phyloP scores from a whole-genome alignment of 2,888 invertebrate genomes.

The Temnothorax rugatulus region DNA sequence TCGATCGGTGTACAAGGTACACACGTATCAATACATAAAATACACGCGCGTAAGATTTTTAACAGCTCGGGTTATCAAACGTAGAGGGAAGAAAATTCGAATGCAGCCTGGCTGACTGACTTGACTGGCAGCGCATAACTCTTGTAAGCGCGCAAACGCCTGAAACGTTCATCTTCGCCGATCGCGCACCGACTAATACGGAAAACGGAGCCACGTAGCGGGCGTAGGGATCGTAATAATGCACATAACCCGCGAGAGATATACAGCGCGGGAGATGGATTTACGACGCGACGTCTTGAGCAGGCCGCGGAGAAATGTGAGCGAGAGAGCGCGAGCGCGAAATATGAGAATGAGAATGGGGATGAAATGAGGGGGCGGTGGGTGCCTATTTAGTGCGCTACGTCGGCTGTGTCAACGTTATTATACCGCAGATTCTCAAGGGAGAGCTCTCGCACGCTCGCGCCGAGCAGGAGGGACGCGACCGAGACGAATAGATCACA shows the following conservation, averaged over 20 bases:
- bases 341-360: slow-evolving; percentile 64
- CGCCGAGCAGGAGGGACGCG: slow-evolving; percentile 53
- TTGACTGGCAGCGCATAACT: slow-evolving; percentile 23
- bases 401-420: slow-evolving; percentile 83
- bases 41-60: background rate
- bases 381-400: slow-evolving; percentile 79
- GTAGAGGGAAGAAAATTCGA: slow-evolving; percentile 3
- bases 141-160: slow-evolving; percentile 9
- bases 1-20: background rate
- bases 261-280: slow-evolving; percentile 61
- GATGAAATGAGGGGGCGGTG: slow-evolving; percentile 67
- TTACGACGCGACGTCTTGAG: slow-evolving; percentile 65
- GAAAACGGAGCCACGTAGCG: slow-evolving; percentile 27
- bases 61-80: background rate
- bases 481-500: slow-evolving; percentile 78
- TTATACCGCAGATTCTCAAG: slow-evolving; percentile 83
- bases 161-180: slow-evolving; percentile 31
- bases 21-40: slow-evolving; percentile 2
- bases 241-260: slow-evolving; percentile 63
- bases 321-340: slow-evolving; percentile 63
- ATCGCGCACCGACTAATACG: slow-evolving; percentile 27
- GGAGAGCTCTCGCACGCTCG: slow-evolving; percentile 72
- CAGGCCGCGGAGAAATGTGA: slow-evolving; percentile 64
- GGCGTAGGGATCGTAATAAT: slow-evolving; percentile 69
- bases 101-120: background rate